Evolutionary conservation across 1,140 invertebrate species (phyloP).

Genomic region (Diplogasteroides magnus): DNA sequence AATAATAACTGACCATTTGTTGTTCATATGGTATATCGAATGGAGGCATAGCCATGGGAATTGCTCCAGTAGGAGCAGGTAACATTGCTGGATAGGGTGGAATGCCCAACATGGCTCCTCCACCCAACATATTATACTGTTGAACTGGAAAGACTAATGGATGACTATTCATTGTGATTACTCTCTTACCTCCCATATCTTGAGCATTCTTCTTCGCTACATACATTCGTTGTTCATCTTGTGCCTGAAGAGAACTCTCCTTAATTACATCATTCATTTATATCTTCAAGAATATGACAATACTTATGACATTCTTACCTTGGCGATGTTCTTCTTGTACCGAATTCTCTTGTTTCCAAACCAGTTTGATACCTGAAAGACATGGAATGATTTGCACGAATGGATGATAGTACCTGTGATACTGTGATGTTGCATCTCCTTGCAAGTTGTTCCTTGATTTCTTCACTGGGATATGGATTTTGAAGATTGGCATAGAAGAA

Average conservation of each 20-base stretch:
- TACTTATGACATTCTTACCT: conserved; percentile 55
- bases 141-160: too few relatives aligned
- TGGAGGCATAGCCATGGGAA: background rate
- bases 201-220: conserved; percentile 86
- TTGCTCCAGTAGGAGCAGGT: background rate
- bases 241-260: too few relatives aligned
- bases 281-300: background rate
- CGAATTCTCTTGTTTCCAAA: conserved; percentile 99
- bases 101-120: background rate
- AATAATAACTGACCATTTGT: background rate
- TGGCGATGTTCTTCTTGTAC: conserved; percentile 99
- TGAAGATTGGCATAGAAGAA: conserved; percentile 99
- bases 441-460: conserved; percentile 99
- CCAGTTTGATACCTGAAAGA: conserved; percentile 67
- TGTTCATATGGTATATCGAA: background rate
- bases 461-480: conserved; percentile 99
- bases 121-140: background rate
- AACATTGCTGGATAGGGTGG: background rate
- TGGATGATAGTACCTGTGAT: conserved; percentile 63
- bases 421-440: conserved; percentile 98
- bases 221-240: conserved; percentile 98
- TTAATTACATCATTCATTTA: background rate
- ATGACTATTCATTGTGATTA: too few relatives aligned
- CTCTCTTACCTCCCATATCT: conserved; percentile 12
- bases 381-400: conserved; percentile 59